phyloP scores from a whole-genome alignment of 1,140 invertebrate species.

The Lutraria rhynchaena region DNA sequence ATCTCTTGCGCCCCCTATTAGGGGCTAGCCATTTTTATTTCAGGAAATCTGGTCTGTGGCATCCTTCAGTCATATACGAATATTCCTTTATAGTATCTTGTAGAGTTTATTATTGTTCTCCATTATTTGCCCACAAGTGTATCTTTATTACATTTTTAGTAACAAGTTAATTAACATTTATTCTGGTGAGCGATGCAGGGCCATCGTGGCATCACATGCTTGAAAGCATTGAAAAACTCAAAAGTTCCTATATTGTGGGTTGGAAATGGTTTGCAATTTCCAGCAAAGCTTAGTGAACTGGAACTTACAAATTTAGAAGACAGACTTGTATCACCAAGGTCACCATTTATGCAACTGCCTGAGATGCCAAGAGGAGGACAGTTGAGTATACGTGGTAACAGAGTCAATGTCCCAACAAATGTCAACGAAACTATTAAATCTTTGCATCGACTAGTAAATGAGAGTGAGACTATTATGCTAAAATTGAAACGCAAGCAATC shows the following conservation, averaged over 20 bases:
- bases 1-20: too few species aligned
- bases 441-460: not conserved
- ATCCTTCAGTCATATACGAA: too few species aligned
- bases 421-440: not conserved
- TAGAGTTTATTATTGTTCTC: too few species aligned
- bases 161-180: too few species aligned
- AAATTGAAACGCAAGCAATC: not conserved
- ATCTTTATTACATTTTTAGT: too few species aligned
- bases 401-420: constrained; percentile 29
- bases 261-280: constrained; percentile 21
- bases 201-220: too few species aligned
- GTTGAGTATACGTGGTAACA: constrained; percentile 7
- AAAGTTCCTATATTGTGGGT: not conserved
- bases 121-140: too few species aligned
- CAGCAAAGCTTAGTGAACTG: constrained; percentile 9
- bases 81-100: too few species aligned
- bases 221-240: too few species aligned
- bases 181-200: too few species aligned
- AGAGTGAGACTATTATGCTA: not conserved
- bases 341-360: constrained; percentile 17
- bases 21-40: too few species aligned
- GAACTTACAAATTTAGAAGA: constrained; percentile 28
- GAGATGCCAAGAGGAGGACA: constrained; percentile 20
- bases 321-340: constrained; percentile 20
- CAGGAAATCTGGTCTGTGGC: too few species aligned